A percentile compares a stretch with the other conserved stretches of the same genome.
These are phyloP conservation scores for Anas platyrhynchos DNA, from an alignment of 2,113 vertebrate genomes.

Conservation along the genomic window DNA sequence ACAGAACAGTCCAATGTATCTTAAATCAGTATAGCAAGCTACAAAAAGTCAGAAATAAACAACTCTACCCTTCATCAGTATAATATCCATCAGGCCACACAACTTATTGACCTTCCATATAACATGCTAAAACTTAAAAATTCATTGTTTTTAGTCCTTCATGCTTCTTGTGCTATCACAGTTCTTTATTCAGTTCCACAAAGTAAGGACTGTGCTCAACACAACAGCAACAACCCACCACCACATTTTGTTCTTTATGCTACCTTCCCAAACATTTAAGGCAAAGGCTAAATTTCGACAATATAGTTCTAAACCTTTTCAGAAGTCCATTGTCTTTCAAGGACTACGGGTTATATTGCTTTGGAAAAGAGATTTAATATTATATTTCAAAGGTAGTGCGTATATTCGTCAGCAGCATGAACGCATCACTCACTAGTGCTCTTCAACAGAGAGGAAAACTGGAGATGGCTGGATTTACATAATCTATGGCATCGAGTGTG, in stretches of 20 bases:
- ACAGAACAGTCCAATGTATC: neutral
- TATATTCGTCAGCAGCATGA: neutral
- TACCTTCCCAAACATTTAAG: neutral
- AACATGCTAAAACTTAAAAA: neutral
- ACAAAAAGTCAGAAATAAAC: neutral
- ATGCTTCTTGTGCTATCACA: neutral
- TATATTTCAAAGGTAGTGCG: neutral
- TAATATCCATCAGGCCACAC: neutral
- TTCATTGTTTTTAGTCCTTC: neutral
- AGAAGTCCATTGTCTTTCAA: neutral
- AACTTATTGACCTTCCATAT: neutral
- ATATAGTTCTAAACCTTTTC: neutral
- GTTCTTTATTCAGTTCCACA: neutral
- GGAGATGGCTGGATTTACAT: neutral
- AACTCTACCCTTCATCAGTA: neutral
- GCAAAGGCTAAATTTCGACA: neutral
- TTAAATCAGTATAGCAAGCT: neutral
- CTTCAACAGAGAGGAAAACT: neutral
- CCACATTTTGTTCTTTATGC: neutral
- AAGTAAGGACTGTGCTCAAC: neutral
- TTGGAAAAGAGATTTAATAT: neutral
- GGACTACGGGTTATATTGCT: neutral
- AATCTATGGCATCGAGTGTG: neutral
- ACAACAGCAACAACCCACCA: neutral
- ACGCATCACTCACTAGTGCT: neutral